Base-by-base conservation (phyloP, 2,113 vertebrate genomes). In the Hemicordylus capensis region DNA sequence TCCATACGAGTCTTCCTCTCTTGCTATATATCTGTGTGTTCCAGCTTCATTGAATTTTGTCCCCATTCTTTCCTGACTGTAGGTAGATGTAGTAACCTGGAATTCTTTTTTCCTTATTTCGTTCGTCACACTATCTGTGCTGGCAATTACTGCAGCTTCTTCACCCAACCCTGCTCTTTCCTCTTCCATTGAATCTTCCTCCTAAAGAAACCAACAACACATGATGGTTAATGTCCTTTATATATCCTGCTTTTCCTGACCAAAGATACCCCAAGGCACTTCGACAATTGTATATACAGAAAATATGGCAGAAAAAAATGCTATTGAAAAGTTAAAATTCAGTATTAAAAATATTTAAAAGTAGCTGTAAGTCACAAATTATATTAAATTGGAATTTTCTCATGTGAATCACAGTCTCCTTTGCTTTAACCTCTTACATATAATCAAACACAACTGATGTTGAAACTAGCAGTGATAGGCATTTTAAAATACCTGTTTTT, bases 101-200 rank as follows among this genome's bases (percentile, higher is more conserved):
- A 93, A 91, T 81, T 94, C 95, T 89, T 95, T 96, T 84, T 85
- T 96, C 80, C 91, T 91, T 87, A 96, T 94, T 69, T 96, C 95
- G 74, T 96, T 96, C 80, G 94, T 79, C 82, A 66, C 74, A 91
- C 91, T 94, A 31, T 94, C 94, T 95, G 89, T 94, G 72, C 89
- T 91, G 85, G 94, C 89, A 89, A 93, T 88, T 78, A 94, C 87
- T 84, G 73, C 34, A 85, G n/a, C 88, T 75, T 94, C 95, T 92
- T 92, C 94, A 90, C 93, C 90, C 69, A 78, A 80, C 7, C 92
- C 85, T 90, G 84, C 39, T 89, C 92, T 85, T 86, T 84, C n/a
- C 90, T 93, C 89, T 85, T 92, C 94, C 83, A 89, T 93, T 80
- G 93, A 92, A 86, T 93, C 94, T 94, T 96, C 95, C 81, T 95